phyloP scores from a whole-genome alignment of 2,113 vertebrate genomes.

The Panurus biarmicus region DNA sequence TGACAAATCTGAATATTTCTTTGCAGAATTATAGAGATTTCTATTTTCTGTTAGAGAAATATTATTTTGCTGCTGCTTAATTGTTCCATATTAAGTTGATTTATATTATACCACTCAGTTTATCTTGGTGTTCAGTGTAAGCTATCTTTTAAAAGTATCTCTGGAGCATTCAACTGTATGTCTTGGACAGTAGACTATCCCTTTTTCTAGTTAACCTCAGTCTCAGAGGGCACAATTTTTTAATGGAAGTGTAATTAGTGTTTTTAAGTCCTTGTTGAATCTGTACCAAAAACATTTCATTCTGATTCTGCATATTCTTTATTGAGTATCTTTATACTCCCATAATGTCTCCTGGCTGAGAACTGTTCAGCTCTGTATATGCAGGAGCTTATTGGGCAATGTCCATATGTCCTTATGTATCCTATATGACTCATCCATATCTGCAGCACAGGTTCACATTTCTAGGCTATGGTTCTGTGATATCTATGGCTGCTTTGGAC shows the following conservation, averaged over 20 bases:
- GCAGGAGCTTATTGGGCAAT: background rate
- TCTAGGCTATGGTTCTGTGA: background rate
- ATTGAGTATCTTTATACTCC: too few relatives aligned
- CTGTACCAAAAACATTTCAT: background rate
- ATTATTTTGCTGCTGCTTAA: background rate
- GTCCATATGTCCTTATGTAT: background rate
- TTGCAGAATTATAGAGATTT: background rate
- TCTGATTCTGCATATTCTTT: background rate
- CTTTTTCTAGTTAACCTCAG: background rate
- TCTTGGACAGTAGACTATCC: background rate
- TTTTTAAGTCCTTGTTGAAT: background rate
- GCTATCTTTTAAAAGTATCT: background rate
- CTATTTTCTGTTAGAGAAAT: background rate
- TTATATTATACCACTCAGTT: background rate
- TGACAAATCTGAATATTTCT: background rate
- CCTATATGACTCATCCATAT: background rate
- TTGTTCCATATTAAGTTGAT: background rate
- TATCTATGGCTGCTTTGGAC: background rate
- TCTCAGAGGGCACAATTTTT: background rate
- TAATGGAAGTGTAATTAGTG: background rate
- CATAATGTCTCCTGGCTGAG: background rate
- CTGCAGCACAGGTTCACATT: background rate
- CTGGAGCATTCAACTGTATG: background rate
- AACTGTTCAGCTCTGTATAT: background rate
- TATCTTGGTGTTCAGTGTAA: background rate